Evolutionary conservation across 2,113 vertebrate genomes (phyloP).

Genomic region (Rhinolophus ferrumequinum): DNA sequence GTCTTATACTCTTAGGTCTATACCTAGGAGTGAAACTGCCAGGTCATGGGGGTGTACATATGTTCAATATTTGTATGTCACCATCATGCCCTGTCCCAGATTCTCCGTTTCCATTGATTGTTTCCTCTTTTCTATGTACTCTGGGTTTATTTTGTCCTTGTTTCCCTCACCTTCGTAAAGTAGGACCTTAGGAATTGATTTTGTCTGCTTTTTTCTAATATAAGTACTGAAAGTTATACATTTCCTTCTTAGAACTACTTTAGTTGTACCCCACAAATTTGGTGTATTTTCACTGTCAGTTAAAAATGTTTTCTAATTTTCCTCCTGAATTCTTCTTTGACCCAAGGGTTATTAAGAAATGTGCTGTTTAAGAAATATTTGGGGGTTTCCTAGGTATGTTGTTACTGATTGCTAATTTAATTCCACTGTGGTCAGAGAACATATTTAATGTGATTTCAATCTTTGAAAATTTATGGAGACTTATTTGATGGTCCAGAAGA

Average conservation of each 20-base stretch:
- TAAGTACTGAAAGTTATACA: not conserved
- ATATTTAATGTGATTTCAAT: not conserved
- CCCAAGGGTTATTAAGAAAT: not conserved
- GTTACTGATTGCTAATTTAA: constrained; percentile 10
- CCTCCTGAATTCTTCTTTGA: not conserved
- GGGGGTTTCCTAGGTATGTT: not conserved
- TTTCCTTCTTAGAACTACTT: not conserved
- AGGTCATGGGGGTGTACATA: not conserved
- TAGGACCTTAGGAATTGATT: not conserved
- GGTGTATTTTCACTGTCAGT: constrained; percentile 1
- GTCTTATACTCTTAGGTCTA: not conserved
- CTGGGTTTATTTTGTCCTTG: not conserved
- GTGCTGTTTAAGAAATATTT: not conserved
- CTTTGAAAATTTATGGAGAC: not conserved
- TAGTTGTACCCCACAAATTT: not conserved
- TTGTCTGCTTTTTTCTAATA: not conserved
- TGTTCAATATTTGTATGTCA: not conserved
- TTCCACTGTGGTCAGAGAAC: not conserved
- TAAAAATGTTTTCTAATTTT: not conserved
- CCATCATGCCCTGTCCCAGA: not conserved
- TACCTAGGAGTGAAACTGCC: not conserved
- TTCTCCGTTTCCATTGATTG: not conserved
- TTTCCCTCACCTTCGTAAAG: not conserved
- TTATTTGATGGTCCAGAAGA: not conserved
- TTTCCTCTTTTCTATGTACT: constrained; percentile 1